These are phyloP conservation scores for Ptychodera flava DNA, from an alignment of 35 echinoderm and acorn worm genomes.

Conservation along the genomic window DNA sequence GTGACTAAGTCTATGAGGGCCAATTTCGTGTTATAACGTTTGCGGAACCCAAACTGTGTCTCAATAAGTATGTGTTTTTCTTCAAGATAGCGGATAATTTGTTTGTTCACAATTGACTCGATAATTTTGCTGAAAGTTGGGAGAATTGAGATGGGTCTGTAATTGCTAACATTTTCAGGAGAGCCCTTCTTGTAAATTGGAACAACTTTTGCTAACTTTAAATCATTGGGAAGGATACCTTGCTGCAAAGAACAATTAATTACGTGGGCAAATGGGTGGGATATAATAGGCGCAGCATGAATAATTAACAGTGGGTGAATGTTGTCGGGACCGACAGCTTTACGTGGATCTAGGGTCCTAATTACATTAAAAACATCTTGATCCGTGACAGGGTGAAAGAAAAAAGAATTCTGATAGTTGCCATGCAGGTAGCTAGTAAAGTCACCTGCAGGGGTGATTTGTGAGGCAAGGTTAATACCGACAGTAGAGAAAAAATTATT, in stretches of 20 bases:
- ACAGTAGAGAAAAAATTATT: conserved; percentile 14
- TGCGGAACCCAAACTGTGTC: too few relatives aligned
- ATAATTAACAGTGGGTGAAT: conserved; percentile 29
- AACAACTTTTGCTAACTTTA: conserved; percentile 35
- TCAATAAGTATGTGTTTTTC: neutral
- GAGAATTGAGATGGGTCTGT: conserved; percentile 29
- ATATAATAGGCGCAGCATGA: conserved; percentile 6
- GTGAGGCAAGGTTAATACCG: neutral
- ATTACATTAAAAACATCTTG: conserved; percentile 18
- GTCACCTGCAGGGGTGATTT: neutral
- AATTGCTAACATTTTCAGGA: conserved; percentile 27
- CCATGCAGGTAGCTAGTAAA: conserved; percentile 2
- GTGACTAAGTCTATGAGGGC: too few relatives aligned
- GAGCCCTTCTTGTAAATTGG: conserved; percentile 31
- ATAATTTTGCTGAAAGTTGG: conserved; percentile 20
- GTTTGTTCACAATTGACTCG: neutral
- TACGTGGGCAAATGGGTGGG: conserved; percentile 3
- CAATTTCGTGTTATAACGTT: too few relatives aligned
- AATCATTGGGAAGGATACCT: conserved; percentile 20
- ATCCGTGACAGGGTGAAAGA: conserved; percentile 18
- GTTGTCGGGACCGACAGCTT: conserved; percentile 17
- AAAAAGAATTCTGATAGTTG: neutral
- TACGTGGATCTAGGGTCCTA: neutral
- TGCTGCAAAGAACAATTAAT: conserved; percentile 25
- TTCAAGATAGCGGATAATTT: neutral